phyloP scores from a whole-genome alignment of 1,140 invertebrate genomes.

The Sarcophaga peregrina region DNA sequence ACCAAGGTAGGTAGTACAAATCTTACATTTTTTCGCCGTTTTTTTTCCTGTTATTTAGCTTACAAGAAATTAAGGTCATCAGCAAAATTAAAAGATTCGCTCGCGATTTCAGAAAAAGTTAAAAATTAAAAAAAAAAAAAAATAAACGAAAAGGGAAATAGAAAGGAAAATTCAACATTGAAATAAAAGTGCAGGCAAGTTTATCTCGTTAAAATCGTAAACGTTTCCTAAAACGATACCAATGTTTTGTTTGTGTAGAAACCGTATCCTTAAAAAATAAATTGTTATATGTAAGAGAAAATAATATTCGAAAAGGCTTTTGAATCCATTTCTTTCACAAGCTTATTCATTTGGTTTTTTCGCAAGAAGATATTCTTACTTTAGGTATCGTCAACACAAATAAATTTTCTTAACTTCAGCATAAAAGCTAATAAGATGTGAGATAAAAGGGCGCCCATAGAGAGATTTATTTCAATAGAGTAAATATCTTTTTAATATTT shows the following conservation, averaged over 20 bases:
- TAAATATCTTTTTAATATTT: too few relatives aligned
- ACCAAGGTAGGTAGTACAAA: background rate
- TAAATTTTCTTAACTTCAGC: too few relatives aligned
- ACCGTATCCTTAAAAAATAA: too few relatives aligned
- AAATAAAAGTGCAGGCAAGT: background rate
- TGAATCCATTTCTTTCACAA: background rate
- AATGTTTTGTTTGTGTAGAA: background rate
- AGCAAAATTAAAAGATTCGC: slow-evolving; percentile 14
- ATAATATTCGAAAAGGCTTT: too few relatives aligned
- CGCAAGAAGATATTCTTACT: too few relatives aligned
- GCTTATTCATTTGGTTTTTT: too few relatives aligned
- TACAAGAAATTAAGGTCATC: slow-evolving; percentile 11
- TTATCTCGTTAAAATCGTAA: slow-evolving; percentile 27
- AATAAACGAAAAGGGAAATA: background rate
- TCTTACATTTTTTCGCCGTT: background rate
- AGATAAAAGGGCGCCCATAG: too few relatives aligned
- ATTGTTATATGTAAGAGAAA: too few relatives aligned
- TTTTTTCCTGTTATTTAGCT: too few relatives aligned
- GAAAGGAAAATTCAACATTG: background rate
- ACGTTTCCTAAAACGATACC: background rate
- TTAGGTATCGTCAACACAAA: too few relatives aligned
- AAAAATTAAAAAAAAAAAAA: background rate
- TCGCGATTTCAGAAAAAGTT: background rate
- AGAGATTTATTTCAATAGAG: too few relatives aligned
- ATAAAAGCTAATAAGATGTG: too few relatives aligned